phyloP scores from a whole-genome alignment of 2,888 invertebrate genomes.

The Drosophila greeni region DNA sequence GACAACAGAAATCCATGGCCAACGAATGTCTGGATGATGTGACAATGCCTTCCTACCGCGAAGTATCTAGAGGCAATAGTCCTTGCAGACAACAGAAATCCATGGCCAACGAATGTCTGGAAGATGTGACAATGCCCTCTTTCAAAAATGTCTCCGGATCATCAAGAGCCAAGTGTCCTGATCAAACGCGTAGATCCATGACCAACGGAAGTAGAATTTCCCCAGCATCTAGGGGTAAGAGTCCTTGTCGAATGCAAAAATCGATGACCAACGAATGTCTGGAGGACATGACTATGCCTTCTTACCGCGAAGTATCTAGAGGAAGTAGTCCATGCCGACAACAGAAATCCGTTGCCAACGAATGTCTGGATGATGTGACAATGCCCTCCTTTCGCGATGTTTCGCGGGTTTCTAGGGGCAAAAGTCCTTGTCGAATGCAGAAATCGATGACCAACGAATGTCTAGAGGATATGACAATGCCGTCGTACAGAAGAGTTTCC shows the following conservation, averaged over 20 bases:
- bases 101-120: slow-evolving; percentile 1
- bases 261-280: slow-evolving; percentile 4
- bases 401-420: neutral
- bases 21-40: slow-evolving; percentile 4
- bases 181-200: neutral
- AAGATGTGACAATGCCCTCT: slow-evolving; percentile 18
- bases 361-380: slow-evolving; percentile 2
- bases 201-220: neutral
- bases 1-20: neutral
- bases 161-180: neutral
- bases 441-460: slow-evolving; percentile 4
- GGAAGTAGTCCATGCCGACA: neutral
- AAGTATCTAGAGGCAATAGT: neutral
- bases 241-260: neutral
- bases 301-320: neutral
- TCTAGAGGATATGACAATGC: slow-evolving; percentile 20
- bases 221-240: neutral
- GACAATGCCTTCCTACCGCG: neutral
- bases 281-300: slow-evolving; percentile 23
- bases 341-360: neutral
- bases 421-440: neutral
- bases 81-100: neutral
- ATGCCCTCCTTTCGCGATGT: neutral
- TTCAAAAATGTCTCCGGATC: neutral
- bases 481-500: slow-evolving; percentile 2